A percentile compares a stretch with the other conserved stretches of the same genome.
Conservation (phyloP, 2,888 invertebrate species). For the Drosophila affinis region DNA sequence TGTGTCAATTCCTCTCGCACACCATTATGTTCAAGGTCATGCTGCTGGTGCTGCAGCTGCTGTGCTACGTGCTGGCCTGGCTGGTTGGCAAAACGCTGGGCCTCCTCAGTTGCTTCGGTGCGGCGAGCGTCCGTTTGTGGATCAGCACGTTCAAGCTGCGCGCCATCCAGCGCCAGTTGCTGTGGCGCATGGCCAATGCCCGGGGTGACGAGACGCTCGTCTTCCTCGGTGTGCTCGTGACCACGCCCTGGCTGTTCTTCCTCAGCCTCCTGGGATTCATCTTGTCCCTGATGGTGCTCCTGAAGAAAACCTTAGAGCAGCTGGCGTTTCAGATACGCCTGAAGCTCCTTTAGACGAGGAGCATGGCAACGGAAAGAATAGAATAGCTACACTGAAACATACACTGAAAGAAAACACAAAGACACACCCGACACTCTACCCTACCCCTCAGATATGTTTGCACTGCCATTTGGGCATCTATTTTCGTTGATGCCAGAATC, state of each 20-base stretch:
- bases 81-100: constrained; percentile 7
- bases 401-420: background rate
- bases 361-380: background rate
- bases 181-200: constrained; percentile 76
- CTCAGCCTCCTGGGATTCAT: constrained; percentile 64
- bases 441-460: background rate
- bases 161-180: constrained; percentile 56
- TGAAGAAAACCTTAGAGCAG: constrained; percentile 24
- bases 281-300: constrained; percentile 41
- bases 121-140: constrained; percentile 49
- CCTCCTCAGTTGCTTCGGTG: background rate
- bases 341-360: constrained; percentile 22
- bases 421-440: background rate
- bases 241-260: constrained; percentile 65
- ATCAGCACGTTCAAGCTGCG: constrained; percentile 60
- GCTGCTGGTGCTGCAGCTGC: constrained; percentile 51
- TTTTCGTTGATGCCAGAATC: background rate
- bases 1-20: constrained; percentile 9
- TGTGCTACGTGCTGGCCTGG: constrained; percentile 10
- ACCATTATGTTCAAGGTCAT: constrained; percentile 25
- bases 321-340: constrained; percentile 23
- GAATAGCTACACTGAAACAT: background rate
- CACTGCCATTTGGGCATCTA: background rate
- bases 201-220: constrained; percentile 65
- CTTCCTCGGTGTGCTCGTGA: constrained; percentile 58